phyloP scores from a whole-genome alignment of 1,140 invertebrate genomes.

The Caerostris darwini region DNA sequence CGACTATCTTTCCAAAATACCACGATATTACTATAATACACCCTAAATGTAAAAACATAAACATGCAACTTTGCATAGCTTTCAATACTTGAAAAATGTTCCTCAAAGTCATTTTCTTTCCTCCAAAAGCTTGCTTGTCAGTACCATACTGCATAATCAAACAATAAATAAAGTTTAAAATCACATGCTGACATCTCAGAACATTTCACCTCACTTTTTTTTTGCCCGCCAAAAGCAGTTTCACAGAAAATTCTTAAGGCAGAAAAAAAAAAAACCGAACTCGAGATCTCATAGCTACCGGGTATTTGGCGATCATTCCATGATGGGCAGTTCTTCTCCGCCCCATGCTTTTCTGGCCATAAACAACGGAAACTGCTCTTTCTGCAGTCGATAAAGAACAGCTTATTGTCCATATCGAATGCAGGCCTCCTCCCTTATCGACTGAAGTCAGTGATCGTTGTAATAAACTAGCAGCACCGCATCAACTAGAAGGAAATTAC shows the following conservation, averaged over 20 bases:
- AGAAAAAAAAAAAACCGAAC: neutral
- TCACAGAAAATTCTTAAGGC: neutral
- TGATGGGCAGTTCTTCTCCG: slow-evolving; percentile 21
- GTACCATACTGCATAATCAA: too few relatives aligned
- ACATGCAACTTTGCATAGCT: too few relatives aligned
- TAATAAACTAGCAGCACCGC: slow-evolving; percentile 10
- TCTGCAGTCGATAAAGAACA: slow-evolving; percentile 46
- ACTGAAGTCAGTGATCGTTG: slow-evolving; percentile 20
- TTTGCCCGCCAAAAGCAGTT: too few relatives aligned
- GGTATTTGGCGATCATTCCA: neutral
- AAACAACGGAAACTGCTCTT: slow-evolving; percentile 32
- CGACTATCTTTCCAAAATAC: too few relatives aligned
- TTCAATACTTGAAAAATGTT: too few relatives aligned
- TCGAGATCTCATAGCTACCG: neutral
- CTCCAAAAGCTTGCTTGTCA: too few relatives aligned
- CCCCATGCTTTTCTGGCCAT: neutral
- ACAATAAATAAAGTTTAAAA: too few relatives aligned
- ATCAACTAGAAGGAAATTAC: slow-evolving; percentile 45
- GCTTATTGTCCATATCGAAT: slow-evolving; percentile 55
- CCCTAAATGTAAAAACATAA: too few relatives aligned
- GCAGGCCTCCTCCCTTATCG: slow-evolving; percentile 29
- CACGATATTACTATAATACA: too few relatives aligned
- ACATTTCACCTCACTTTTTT: too few relatives aligned
- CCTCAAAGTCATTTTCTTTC: too few relatives aligned
- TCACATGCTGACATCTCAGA: too few relatives aligned